phyloP scores from a whole-genome alignment of 2,797 vertebrate genomes.

The Coregonus ussuriensis region DNA sequence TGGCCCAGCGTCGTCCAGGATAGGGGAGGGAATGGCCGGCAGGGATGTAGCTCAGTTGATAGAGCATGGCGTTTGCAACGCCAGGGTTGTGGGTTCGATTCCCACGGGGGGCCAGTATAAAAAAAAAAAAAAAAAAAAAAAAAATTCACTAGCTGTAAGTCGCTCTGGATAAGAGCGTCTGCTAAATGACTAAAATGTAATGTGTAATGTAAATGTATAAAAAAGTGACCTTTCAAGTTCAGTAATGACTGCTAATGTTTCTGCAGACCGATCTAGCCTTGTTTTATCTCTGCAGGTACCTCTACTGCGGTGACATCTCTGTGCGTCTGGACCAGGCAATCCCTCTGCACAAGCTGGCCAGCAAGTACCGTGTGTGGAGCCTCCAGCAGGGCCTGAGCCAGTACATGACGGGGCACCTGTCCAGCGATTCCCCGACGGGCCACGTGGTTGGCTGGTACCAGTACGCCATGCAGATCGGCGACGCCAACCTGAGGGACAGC shows the following conservation, averaged over 20 bases:
- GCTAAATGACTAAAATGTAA: too few relatives aligned
- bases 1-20: too few relatives aligned
- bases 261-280: not conserved
- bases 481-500: conserved; percentile 83
- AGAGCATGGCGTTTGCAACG: too few relatives aligned
- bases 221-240: not conserved
- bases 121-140: too few relatives aligned
- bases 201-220: too few relatives aligned
- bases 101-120: too few relatives aligned
- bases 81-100: too few relatives aligned
- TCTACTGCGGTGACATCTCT: conserved; percentile 92
- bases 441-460: conserved; percentile 95
- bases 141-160: too few relatives aligned
- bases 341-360: conserved; percentile 89
- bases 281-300: conserved; percentile 78
- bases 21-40: too few relatives aligned
- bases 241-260: not conserved
- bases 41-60: too few relatives aligned
- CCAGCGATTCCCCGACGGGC: conserved; percentile 86
- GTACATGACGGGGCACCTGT: conserved; percentile 90
- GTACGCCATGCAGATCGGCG: conserved; percentile 85
- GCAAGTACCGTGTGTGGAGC: conserved; percentile 85
- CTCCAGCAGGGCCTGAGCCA: conserved; percentile 89
- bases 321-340: conserved; percentile 89
- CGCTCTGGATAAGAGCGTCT: too few relatives aligned